Evolutionary conservation across 92 coral and sea anemone species (phyloP).

Genomic region (Montipora capitata): DNA sequence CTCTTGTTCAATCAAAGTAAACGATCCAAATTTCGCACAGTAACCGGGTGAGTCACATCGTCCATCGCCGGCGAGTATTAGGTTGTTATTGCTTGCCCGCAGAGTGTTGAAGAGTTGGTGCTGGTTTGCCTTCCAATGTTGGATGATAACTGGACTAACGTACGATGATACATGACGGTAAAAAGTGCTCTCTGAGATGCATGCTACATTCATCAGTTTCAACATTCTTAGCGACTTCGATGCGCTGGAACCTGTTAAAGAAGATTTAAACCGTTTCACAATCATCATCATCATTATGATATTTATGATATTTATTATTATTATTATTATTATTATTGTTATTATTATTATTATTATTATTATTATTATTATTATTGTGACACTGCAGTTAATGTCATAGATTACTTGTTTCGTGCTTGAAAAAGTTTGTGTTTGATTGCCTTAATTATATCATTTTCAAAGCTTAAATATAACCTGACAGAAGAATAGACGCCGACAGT

Average conservation of each 20-base stretch:
- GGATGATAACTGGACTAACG: constrained; percentile 31
- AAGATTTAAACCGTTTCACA: background rate
- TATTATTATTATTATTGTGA: too few species aligned
- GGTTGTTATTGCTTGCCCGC: background rate
- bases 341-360: too few species aligned
- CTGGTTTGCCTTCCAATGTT: constrained; percentile 62
- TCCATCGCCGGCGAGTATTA: constrained; percentile 63
- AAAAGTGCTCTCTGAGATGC: constrained; percentile 32
- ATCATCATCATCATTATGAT: too few species aligned
- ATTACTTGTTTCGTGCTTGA: background rate
- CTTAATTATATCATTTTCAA: too few species aligned
- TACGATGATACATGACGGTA: constrained; percentile 42
- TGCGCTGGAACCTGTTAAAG: background rate
- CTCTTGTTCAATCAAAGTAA: constrained; percentile 52
- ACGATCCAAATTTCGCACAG: constrained; percentile 68
- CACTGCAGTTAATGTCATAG: too few species aligned
- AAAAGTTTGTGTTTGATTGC: too few species aligned
- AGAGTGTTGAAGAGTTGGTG: background rate
- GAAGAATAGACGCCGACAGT: constrained; percentile 54
- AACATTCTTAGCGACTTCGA: constrained; percentile 35
- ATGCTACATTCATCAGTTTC: constrained; percentile 30
- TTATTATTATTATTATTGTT: too few species aligned
- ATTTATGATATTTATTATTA: background rate
- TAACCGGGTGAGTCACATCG: constrained; percentile 72
- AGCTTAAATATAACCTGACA: constrained; percentile 28